A percentile compares a stretch with the other conserved stretches of the same genome.
phyloP scores from a whole-genome alignment of 2,797 vertebrate genomes.

The Thripadectes ignobilis region DNA sequence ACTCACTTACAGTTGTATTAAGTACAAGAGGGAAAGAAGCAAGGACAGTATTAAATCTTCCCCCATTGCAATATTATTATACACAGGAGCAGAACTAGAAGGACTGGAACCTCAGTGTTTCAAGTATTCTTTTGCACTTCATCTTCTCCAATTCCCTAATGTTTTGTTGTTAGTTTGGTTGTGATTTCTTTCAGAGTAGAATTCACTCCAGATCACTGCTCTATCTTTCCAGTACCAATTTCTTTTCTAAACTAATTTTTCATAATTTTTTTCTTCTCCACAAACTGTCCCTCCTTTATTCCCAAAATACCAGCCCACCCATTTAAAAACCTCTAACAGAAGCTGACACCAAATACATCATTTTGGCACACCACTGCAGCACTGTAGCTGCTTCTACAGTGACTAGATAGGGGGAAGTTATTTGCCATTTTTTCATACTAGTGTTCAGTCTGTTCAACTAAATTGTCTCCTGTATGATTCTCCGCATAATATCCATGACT shows the following conservation, averaged over 20 bases:
- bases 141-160: background rate
- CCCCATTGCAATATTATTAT: background rate
- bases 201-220: background rate
- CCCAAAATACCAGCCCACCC: background rate
- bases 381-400: background rate
- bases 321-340: background rate
- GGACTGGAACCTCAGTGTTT: background rate
- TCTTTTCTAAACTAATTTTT: background rate
- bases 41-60: background rate
- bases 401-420: accelerated
- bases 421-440: background rate
- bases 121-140: background rate
- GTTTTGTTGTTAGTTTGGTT: background rate
- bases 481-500: background rate
- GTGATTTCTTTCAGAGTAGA: background rate
- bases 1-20: background rate
- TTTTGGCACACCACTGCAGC: background rate
- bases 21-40: background rate
- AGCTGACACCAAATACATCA: background rate
- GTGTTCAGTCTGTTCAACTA: background rate
- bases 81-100: background rate
- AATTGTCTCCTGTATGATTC: background rate
- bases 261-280: too few species aligned
- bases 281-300: background rate
- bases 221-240: background rate